Base-by-base conservation (phyloP, 2,797 vertebrate genomes). In the Picus viridis region DNA sequence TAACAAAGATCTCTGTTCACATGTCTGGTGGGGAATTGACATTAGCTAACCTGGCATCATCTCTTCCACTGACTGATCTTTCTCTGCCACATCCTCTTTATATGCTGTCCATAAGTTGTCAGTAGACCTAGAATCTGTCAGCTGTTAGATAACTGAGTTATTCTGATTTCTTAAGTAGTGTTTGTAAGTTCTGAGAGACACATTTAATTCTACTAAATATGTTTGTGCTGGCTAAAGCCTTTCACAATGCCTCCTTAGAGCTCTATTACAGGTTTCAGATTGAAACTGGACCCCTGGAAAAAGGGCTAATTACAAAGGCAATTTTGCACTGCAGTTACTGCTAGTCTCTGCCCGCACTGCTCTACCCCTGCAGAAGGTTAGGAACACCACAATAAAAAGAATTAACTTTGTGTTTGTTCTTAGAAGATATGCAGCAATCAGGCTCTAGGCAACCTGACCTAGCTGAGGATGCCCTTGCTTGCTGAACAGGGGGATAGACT, bases 71-170 rank as follows among this genome's bases (percentile, higher is more conserved):
- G 54, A 62, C 24, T 54, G 6, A 71, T 64, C 54, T 43, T 62
- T n/a, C n/a, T 20, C 24, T 43, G 69, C 41, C 56, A 34, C 24
- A 10, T 57, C 23, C 11, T 22, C 43, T 41, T 74, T 12, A 49
- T 24, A 54, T 14, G 24, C 16, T 49, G n/a, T 6, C 72, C 9
- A 18, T 6, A 51, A 62, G 56, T 6, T 0, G 0, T 4, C 0
- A 0, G 45, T 1, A 36, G 32, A 69, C 6, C 39, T 39, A 39
- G 16, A 78, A 83, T 79, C 63, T 5, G 5, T 47, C 62, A 65
- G 75, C 51, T 85, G 24, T 39, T 62, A 64, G 56, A 27, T 80
- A 72, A 78, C 45, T 3, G 53, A 78, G 47, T 59, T 75, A 68
- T n/a, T 92, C 69, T 65, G 45, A 87, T 59, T 95, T 62, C 70